Evolutionary conservation across 2,113 vertebrate genomes (phyloP).

Genomic region (Chaenocephalus aceratus): DNA sequence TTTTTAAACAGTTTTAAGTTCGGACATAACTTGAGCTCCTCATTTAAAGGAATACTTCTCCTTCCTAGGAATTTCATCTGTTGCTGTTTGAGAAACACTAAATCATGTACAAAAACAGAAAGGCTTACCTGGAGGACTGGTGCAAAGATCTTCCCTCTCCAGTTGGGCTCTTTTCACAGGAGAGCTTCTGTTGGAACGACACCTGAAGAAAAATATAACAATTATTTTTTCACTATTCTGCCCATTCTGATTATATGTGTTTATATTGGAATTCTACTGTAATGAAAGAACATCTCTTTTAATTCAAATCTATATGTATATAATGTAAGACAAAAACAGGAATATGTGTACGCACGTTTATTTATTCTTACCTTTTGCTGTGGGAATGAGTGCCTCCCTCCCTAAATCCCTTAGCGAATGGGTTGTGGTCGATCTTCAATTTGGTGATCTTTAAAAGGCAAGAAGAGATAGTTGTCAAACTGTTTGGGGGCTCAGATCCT

Average conservation of each 20-base stretch:
- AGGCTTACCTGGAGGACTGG: slow-evolving; percentile 55
- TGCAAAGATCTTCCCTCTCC: slow-evolving; percentile 24
- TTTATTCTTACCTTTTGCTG: slow-evolving; percentile 79
- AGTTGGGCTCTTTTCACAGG: slow-evolving; percentile 52
- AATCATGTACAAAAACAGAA: background rate
- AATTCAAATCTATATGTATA: background rate
- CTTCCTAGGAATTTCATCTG: no score
- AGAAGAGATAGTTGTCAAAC: background rate
- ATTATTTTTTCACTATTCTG: background rate
- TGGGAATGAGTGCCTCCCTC: slow-evolving; percentile 85
- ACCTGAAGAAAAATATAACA: slow-evolving; percentile 36
- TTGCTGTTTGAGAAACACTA: background rate
- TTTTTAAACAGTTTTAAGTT: no score
- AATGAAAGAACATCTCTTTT: background rate
- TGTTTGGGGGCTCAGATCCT: background rate
- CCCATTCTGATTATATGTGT: background rate
- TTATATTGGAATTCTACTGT: background rate
- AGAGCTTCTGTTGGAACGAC: slow-evolving; percentile 58
- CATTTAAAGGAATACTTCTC: no score
- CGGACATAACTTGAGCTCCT: no score
- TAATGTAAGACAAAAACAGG: background rate
- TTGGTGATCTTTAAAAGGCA: slow-evolving; percentile 86
- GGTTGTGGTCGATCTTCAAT: slow-evolving; percentile 93
- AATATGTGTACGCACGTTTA: background rate
- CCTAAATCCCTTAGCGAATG: slow-evolving; percentile 89